Base-by-base conservation (phyloP, 2,888 invertebrate genomes). In the Shargacucullia verbasci region DNA sequence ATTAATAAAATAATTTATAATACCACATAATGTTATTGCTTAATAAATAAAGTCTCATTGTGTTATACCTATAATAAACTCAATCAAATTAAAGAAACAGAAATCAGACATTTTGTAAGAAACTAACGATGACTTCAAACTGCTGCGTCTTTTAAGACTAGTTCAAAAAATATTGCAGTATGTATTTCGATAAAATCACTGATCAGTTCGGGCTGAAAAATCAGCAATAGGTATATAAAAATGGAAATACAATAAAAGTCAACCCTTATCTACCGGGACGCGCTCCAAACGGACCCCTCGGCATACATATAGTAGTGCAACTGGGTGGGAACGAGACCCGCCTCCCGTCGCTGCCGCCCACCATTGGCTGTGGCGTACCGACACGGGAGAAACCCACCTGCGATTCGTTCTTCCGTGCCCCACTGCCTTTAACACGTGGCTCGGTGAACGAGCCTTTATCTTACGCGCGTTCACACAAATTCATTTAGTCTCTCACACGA, bases 401-500 rank as follows among this genome's bases (percentile, higher is more conserved):
- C 80, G 79, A 89, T 88, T 88, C 88, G 88, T 81, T 81, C 82
- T 76, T 77, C 75, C 62, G 34, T 70, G 76, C 88, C 89, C 88
- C 89, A 83, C 89, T 84, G 80, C 82, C 72, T 72, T 45, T 58
- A 74, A 75, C 88, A 89, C 87, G 86, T 90, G 90, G 87, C 81
- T 80, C 72, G 62, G 78, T 80, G 76, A 79, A 79, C 69, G 80
- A 80, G 83, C 83, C 89, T 92, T 92, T 93, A 93, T 91, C 89
- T 89, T 89, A 79, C 86, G 89, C 86, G 86, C 90, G 85, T 87
- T 85, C 86, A 87, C 84, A 84, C 86, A 80, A 84, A 85, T 84
- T 85, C 86, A 89, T 90, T 93, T 91, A 94, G 93, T 93, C 89
- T 88, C 86, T 86, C 83, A 87, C 85, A 86, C 86, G 91, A 85